Evolutionary conservation across 1,140 invertebrate species (phyloP).

Genomic region (Drosophila orena): DNA sequence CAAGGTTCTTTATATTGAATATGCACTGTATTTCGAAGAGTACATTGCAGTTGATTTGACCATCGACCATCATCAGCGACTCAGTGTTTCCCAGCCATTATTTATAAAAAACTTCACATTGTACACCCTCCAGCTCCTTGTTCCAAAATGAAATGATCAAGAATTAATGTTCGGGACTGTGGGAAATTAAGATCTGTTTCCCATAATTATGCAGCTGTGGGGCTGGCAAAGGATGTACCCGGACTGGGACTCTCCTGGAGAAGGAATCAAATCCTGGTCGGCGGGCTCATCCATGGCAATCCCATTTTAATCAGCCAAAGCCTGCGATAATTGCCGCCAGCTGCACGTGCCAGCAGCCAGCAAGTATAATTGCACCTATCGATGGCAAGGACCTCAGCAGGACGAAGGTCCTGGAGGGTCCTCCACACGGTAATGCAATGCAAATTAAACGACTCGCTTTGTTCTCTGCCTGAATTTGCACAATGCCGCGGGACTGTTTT

Average conservation of each 20-base stretch:
- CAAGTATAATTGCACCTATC: conserved; percentile 46
- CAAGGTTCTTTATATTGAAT: no score
- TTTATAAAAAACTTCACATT: conserved; percentile 3
- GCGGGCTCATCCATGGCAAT: conserved; percentile 18
- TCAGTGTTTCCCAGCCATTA: background rate
- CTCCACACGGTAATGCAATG: conserved; percentile 44
- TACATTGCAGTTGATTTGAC: no score
- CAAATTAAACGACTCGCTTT: conserved; percentile 38
- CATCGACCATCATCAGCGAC: no score
- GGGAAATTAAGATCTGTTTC: conserved; percentile 42
- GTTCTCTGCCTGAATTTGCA: conserved; percentile 10
- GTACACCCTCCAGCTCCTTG: conserved; percentile 8
- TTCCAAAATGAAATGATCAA: conserved; percentile 56
- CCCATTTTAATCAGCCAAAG: conserved; percentile 43
- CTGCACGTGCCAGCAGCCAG: conserved; percentile 28
- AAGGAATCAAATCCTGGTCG: background rate
- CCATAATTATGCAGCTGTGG: conserved; percentile 30
- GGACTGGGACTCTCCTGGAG: background rate
- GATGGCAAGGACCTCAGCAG: conserved; percentile 26
- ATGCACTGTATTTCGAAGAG: no score
- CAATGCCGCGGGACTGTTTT: conserved; percentile 23
- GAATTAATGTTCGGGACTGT: conserved; percentile 54
- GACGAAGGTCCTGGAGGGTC: conserved; percentile 2
- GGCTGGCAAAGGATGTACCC: background rate
- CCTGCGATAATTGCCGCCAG: conserved; percentile 38